Evolutionary conservation across 2,113 vertebrate genomes (phyloP).

Genomic region (Phaetusa simplex): DNA sequence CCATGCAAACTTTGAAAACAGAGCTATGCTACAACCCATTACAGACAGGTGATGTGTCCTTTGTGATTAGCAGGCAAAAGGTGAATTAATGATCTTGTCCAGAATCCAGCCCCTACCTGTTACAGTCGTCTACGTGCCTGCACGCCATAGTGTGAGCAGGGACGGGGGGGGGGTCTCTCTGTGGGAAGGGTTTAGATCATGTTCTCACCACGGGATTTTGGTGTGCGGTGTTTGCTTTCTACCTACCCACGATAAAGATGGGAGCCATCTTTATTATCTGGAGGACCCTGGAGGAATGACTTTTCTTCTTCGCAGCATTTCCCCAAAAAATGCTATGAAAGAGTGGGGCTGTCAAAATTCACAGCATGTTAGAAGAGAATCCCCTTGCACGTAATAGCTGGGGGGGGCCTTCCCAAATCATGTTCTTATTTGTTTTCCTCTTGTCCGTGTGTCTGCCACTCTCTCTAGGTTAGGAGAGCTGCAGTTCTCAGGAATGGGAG

Average conservation of each 20-base stretch:
- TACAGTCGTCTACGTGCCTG: rapidly evolving
- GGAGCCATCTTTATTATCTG: neutral
- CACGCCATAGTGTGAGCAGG: rapidly evolving
- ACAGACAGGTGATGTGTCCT: neutral
- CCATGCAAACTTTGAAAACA: neutral
- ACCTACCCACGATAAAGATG: neutral
- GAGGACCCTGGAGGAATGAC: neutral
- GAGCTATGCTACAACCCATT: neutral
- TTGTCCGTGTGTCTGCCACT: neutral
- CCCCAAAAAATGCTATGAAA: neutral
- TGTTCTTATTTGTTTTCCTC: neutral
- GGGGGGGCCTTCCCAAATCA: neutral
- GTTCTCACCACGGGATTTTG: neutral
- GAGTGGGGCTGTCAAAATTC: neutral
- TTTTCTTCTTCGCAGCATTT: neutral
- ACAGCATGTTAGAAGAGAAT: neutral
- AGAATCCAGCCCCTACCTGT: neutral
- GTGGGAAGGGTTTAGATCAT: neutral
- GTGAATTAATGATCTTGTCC: neutral
- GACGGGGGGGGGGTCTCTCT: neutral
- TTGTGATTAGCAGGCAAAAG: neutral
- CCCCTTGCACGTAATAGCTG: neutral
- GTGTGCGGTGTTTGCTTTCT: neutral
- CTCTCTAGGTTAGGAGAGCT: neutral
- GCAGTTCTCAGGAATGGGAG: neutral